Percentiles rank a stretch among this genome's conserved stretches.
Evolutionary conservation across 2,888 invertebrate genomes (phyloP).

Genomic region (Cephalotes varians): DNA sequence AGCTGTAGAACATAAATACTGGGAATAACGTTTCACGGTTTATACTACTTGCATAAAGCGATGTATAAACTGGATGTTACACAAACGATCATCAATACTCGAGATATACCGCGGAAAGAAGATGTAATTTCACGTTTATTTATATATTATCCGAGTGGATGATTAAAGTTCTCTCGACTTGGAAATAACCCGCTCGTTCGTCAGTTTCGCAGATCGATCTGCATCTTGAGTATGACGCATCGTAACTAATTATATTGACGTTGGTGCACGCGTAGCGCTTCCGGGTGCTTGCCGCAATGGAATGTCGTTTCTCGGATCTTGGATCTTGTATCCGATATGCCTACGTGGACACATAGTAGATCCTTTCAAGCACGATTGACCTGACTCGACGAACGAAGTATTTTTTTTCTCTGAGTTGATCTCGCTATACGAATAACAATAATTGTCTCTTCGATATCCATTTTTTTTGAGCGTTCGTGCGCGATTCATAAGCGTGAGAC

Average conservation of each 20-base stretch:
- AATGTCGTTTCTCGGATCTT: conserved; percentile 70
- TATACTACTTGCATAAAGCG: background rate
- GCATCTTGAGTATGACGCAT: conserved; percentile 55
- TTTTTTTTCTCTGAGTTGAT: background rate
- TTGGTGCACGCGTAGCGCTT: conserved; percentile 58
- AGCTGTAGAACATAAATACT: background rate
- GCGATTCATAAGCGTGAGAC: conserved; percentile 10
- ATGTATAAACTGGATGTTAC: conserved; percentile 21
- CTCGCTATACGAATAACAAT: conserved; percentile 26
- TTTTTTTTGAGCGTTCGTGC: conserved; percentile 20
- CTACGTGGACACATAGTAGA: conserved; percentile 62
- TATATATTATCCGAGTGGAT: conserved; percentile 18
- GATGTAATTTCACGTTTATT: conserved; percentile 45
- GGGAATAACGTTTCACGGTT: conserved; percentile 16
- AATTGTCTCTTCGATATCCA: background rate
- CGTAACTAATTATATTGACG: conserved; percentile 70
- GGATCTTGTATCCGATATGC: conserved; percentile 50
- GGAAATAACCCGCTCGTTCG: conserved; percentile 16
- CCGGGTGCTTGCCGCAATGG: conserved; percentile 69
- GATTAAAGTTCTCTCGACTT: background rate
- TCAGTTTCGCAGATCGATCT: conserved; percentile 29
- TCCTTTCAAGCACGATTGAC: conserved; percentile 64
- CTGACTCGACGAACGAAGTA: conserved; percentile 44
- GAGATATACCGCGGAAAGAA: conserved; percentile 10
- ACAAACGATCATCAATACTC: background rate